Base-by-base conservation (phyloP, 2,113 vertebrate genomes). In the Rynchops niger region DNA sequence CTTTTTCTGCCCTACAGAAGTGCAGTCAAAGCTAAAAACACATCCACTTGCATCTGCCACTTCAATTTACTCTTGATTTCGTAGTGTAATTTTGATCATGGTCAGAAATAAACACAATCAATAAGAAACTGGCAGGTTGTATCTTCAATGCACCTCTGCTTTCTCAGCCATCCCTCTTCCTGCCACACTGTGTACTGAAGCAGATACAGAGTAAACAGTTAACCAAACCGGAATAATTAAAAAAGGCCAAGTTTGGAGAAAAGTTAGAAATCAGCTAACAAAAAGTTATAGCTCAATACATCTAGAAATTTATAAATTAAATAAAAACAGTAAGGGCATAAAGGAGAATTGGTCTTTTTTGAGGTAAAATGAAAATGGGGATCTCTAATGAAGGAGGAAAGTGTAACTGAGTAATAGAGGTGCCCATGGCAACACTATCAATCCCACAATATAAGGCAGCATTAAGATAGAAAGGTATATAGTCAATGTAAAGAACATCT, bases 1-100 rank as follows among this genome's bases (percentile, higher is more conserved):
- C 2, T 52, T 83, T 95, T 95, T 96, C 50, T 88, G 30, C 26
- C 36, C 76, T 86, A 69, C 65, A 92, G 45, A 81, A 93, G 21
- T 91, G 13, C 69, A 93, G n/a, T 52, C 6, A n/a, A 96, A 96
- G 84, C 63, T 84, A 77, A 95, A 97, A 97, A 42, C 26, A 20
- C 40, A 61, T 53, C 17, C 20, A 63, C 42, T 90, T 93, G 14
- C 42, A 91, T 47, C 43, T 85, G 34, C 9, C 90, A 78, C 38
- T 93, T 96, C 72, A 80, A 12, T 65, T 96, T 85, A 82, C 25
- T 91, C 66, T 87, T 91, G 26, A 83, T 86, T 90, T 81, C 70
- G 9, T 47, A 52, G 40, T 66, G 20, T 67, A 87, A 84, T 96
- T 92, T 95, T 97, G 40, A 61, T 93, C 43, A 82, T 26, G 18